phyloP scores from a whole-genome alignment of 2,888 invertebrate species.

The Oxystoma pomonae region DNA sequence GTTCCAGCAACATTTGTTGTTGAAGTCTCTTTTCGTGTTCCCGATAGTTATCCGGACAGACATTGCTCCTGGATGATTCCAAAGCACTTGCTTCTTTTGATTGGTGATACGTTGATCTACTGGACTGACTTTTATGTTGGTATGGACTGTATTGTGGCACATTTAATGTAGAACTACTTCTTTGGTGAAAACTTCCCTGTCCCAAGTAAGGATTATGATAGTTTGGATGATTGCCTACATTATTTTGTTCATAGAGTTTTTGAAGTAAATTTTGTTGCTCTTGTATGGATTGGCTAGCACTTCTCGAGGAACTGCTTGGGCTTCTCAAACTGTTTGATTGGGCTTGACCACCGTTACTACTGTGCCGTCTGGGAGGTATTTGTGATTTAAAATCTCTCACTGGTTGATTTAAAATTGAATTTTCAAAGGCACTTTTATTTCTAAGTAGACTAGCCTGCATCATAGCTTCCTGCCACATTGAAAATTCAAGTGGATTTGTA shows the following conservation, averaged over 20 bases:
- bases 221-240: conserved; percentile 14
- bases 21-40: conserved; percentile 20
- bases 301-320: not conserved
- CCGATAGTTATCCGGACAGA: conserved; percentile 16
- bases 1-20: conserved; percentile 21
- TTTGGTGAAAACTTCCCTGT: conserved; percentile 32
- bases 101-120: conserved; percentile 22
- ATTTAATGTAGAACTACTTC: conserved; percentile 33
- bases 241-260: not conserved
- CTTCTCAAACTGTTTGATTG: conserved; percentile 5
- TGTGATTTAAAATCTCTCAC: not conserved
- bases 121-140: conserved; percentile 36
- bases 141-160: conserved; percentile 38
- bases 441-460: conserved; percentile 43
- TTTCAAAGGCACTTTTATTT: conserved; percentile 38
- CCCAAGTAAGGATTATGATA: conserved; percentile 36
- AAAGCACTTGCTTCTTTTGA: conserved; percentile 18
- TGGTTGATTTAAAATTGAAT: conserved; percentile 29
- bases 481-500: conserved; percentile 55
- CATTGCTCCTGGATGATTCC: too few species aligned
- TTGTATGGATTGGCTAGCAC: not conserved
- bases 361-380: not conserved
- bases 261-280: conserved; percentile 13
- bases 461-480: conserved; percentile 69
- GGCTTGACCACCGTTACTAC: not conserved